Conservation (phyloP, 2,113 vertebrate species). For the Lepus americanus region DNA sequence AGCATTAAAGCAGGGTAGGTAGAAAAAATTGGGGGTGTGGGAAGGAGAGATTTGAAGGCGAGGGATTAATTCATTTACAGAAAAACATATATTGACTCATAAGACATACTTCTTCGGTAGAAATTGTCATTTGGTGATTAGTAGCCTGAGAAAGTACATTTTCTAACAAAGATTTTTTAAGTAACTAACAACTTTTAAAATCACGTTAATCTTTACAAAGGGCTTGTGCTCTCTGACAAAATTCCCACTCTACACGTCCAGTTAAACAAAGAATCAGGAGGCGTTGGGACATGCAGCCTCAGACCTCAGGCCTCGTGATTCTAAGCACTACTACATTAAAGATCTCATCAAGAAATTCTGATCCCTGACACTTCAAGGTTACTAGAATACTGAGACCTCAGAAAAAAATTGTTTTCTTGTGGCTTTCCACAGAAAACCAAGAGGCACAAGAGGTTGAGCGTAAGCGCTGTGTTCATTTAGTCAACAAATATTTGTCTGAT, state of each 20-base stretch:
- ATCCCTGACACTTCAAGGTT: conserved; percentile 40
- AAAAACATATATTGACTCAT: conserved; percentile 18
- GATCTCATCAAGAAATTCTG: neutral
- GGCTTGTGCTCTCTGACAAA: neutral
- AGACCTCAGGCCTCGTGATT: neutral
- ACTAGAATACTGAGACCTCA: conserved; percentile 47
- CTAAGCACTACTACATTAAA: neutral
- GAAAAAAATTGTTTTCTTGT: conserved; percentile 40
- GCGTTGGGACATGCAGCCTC: neutral
- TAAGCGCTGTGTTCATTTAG: conserved; percentile 22
- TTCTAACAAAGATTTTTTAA: neutral
- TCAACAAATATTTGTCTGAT: conserved; percentile 50
- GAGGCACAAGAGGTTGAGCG: neutral
- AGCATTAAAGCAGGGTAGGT: neutral
- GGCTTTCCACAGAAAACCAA: conserved; percentile 63
- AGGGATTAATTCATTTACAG: conserved; percentile 17
- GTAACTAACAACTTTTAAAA: neutral
- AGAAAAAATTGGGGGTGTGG: neutral
- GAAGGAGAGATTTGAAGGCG: neutral
- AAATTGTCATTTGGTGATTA: conserved; percentile 34
- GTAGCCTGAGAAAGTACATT: neutral
- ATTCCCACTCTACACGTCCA: neutral
- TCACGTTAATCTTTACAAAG: conserved; percentile 18
- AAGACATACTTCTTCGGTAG: conserved; percentile 8
- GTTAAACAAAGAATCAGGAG: neutral